Conservation (phyloP, 92 coral and sea anemone genomes). For the Palythoa heliodiscus region DNA sequence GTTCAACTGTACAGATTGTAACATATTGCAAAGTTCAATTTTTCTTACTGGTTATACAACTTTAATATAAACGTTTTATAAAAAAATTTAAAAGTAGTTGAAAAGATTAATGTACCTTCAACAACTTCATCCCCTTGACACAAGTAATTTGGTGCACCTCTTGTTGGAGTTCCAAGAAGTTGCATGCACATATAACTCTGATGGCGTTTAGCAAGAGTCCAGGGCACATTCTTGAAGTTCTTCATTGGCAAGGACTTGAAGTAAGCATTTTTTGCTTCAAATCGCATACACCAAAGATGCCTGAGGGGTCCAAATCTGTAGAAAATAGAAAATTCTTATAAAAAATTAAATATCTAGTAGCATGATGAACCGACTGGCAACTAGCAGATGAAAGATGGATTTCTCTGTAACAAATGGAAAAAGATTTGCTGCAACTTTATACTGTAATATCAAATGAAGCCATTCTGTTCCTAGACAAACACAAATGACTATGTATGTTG, state of each 20-base stretch:
- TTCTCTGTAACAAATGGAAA: constrained; percentile 28
- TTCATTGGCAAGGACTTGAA: constrained; percentile 40
- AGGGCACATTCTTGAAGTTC: constrained; percentile 40
- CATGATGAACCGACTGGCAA: constrained; percentile 24
- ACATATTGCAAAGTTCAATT: too few relatives aligned
- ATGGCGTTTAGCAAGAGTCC: constrained; percentile 46
- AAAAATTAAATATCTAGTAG: constrained; percentile 17
- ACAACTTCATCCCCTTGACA: constrained; percentile 45
- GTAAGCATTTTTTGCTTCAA: constrained; percentile 43
- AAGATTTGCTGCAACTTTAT: constrained; percentile 33
- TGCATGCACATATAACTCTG: constrained; percentile 50
- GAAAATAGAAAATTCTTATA: constrained; percentile 21
- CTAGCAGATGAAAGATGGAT: constrained; percentile 30
- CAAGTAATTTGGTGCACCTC: constrained; percentile 37
- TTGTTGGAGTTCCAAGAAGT: constrained; percentile 39
- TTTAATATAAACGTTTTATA: background rate
- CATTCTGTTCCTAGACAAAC: constrained; percentile 14
- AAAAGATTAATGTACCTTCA: constrained; percentile 29
- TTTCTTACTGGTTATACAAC: constrained; percentile 2
- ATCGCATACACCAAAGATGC: constrained; percentile 49
- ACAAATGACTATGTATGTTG: background rate
- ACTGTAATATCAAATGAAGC: background rate
- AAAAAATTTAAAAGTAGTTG: background rate
- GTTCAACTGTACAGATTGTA: too few relatives aligned
- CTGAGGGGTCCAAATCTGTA: constrained; percentile 50